phyloP scores from a whole-genome alignment of 2,113 vertebrate species.

The Gallinago jamesoni region DNA sequence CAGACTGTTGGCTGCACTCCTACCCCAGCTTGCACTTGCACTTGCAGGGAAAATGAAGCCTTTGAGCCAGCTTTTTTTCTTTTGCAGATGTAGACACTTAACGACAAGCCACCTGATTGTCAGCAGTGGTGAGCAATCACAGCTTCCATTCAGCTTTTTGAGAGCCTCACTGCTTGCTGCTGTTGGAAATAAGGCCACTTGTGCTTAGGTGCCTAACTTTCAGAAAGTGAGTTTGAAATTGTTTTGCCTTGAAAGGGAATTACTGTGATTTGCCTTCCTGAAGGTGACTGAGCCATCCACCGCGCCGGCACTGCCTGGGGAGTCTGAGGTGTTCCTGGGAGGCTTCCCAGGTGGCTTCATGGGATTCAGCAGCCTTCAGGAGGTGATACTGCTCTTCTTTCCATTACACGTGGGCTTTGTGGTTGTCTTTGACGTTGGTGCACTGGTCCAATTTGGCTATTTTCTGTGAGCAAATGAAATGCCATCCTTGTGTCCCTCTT shows the following conservation, averaged over 20 bases:
- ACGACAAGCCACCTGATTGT: slow-evolving; percentile 61
- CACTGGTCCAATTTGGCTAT: background rate
- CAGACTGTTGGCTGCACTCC: slow-evolving; percentile 28
- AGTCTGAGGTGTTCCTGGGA: background rate
- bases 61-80: slow-evolving; percentile 58
- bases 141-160: slow-evolving; percentile 53
- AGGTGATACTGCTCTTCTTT: background rate
- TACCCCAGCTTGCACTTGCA: background rate
- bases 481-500: background rate
- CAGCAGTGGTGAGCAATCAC: slow-evolving; percentile 60
- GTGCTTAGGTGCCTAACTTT: slow-evolving; percentile 52
- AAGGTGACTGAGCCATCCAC: background rate
- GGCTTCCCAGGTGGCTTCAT: background rate
- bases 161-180: slow-evolving; percentile 30
- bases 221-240: slow-evolving; percentile 16
- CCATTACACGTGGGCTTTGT: rapidly evolving
- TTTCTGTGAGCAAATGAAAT: background rate
- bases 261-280: slow-evolving; percentile 10
- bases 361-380: background rate
- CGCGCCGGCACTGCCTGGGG: background rate
- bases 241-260: slow-evolving; percentile 31
- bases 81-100: slow-evolving; percentile 64
- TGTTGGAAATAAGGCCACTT: slow-evolving; percentile 35
- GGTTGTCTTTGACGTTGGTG: rapidly evolving
- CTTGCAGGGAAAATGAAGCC: slow-evolving; percentile 29